Evolutionary conservation across 2,797 vertebrate genomes (phyloP).

Genomic region (Synaphobranchus kaupii): DNA sequence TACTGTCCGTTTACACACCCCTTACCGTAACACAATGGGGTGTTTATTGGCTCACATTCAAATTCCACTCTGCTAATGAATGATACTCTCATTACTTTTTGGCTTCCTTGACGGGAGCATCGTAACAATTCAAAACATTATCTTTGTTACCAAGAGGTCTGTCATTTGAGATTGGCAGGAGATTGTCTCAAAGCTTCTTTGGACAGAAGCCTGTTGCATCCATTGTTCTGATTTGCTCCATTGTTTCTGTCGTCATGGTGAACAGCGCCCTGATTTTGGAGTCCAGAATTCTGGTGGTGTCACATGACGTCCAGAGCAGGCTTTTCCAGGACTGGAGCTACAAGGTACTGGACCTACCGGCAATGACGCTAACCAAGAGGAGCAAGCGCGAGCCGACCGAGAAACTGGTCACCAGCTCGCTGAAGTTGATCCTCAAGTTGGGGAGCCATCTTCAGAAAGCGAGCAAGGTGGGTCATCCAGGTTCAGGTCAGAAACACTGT

Average conservation of each 20-base stretch:
- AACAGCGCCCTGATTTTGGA: constrained; percentile 56
- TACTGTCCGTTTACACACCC: neutral
- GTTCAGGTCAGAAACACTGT: neutral
- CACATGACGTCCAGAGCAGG: constrained; percentile 59
- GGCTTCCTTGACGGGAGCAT: neutral
- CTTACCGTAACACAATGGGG: neutral
- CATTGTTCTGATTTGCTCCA: neutral
- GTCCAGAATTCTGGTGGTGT: constrained; percentile 66
- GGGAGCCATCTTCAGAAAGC: constrained; percentile 45
- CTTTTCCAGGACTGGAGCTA: constrained; percentile 76
- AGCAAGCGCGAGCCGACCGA: constrained; percentile 46
- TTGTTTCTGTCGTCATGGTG: neutral
- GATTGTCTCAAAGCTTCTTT: neutral
- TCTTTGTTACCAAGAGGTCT: neutral
- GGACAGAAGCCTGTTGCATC: neutral
- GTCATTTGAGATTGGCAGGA: neutral
- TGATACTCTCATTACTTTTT: neutral
- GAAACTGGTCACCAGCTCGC: constrained; percentile 53
- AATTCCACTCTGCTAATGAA: neutral
- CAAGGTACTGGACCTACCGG: constrained; percentile 55
- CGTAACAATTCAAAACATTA: neutral
- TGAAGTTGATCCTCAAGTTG: constrained; percentile 61
- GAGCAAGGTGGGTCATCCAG: constrained; percentile 56
- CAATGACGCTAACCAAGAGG: constrained; percentile 39
- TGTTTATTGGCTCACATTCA: neutral